A percentile compares a stretch with the other conserved stretches of the same genome.
These are phyloP conservation scores for Prenolepis imparis DNA, from an alignment of 2,888 invertebrate genomes.

Conservation along the genomic window DNA sequence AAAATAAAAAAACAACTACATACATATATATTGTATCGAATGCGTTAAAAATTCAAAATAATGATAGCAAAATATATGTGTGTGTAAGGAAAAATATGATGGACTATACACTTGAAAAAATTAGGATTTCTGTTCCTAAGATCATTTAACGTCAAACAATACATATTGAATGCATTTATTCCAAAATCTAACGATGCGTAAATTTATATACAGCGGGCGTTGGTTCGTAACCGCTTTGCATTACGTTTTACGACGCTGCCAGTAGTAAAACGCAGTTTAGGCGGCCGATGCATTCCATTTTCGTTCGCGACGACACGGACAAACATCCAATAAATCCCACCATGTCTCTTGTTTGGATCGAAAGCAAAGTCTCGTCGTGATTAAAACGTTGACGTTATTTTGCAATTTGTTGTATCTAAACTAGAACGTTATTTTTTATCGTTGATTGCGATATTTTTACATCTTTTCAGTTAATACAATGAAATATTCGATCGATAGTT, in stretches of 20 bases:
- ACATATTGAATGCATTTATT: background rate
- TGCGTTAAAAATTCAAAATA: background rate
- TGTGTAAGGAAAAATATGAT: background rate
- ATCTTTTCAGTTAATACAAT: background rate
- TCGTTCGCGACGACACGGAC: slow-evolving; percentile 51
- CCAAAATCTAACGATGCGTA: slow-evolving; percentile 65
- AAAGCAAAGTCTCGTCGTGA: background rate
- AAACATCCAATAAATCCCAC: slow-evolving; percentile 57
- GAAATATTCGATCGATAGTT: background rate
- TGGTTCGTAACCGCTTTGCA: slow-evolving; percentile 71
- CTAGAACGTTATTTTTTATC: background rate
- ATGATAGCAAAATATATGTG: background rate
- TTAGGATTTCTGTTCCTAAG: background rate
- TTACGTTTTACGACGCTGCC: slow-evolving; percentile 73
- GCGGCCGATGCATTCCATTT: slow-evolving; percentile 66
- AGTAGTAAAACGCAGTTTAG: slow-evolving; percentile 73
- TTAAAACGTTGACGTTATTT: background rate
- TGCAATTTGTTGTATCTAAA: background rate
- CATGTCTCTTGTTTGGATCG: slow-evolving; percentile 57
- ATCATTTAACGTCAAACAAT: background rate
- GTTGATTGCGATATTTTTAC: background rate
- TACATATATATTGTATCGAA: background rate
- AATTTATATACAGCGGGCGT: slow-evolving; percentile 67
- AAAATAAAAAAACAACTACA: background rate
- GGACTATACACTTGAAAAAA: background rate